Percentiles rank a stretch among this genome's conserved stretches.
Conservation (phyloP, 2,113 vertebrate genomes). For the Mugil cephalus region DNA sequence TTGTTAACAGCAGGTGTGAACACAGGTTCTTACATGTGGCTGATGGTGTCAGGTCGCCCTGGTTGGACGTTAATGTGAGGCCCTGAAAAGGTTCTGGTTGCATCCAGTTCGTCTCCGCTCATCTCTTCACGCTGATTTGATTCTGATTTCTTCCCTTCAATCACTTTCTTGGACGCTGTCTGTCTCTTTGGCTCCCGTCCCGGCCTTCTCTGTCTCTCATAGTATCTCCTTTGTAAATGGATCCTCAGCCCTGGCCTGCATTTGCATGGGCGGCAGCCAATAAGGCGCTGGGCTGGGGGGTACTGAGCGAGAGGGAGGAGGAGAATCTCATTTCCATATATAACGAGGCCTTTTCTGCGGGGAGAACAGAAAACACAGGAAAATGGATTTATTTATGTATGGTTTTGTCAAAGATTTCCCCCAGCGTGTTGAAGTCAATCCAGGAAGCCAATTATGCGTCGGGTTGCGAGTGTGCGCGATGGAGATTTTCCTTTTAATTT, state of each 20-base stretch:
- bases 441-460: slow-evolving; percentile 68
- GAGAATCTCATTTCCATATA: slow-evolving; percentile 80
- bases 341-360: slow-evolving; percentile 72
- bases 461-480: slow-evolving; percentile 43
- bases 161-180: slow-evolving; percentile 15
- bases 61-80: too few relatives aligned
- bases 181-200: slow-evolving; percentile 11
- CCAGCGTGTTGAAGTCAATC: slow-evolving; percentile 67
- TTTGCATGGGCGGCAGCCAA: slow-evolving; percentile 75
- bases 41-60: too few relatives aligned
- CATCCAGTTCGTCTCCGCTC: background rate
- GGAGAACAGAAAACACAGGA: slow-evolving; percentile 50
- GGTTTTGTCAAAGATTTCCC: slow-evolving; percentile 72
- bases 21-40: too few relatives aligned
- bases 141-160: slow-evolving; percentile 39
- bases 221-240: slow-evolving; percentile 65
- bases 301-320: slow-evolving; percentile 49
- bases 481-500: slow-evolving; percentile 49
- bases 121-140: slow-evolving; percentile 33
- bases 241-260: slow-evolving; percentile 72
- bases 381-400: slow-evolving; percentile 71
- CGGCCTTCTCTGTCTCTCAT: slow-evolving; percentile 20
- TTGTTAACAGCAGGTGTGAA: too few relatives aligned
- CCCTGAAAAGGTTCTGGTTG: too few relatives aligned
- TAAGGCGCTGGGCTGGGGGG: slow-evolving; percentile 66